Percentiles rank a stretch among this genome's conserved stretches.
Conservation (phyloP, 2,797 vertebrate genomes). For the Anguilla obscura region DNA sequence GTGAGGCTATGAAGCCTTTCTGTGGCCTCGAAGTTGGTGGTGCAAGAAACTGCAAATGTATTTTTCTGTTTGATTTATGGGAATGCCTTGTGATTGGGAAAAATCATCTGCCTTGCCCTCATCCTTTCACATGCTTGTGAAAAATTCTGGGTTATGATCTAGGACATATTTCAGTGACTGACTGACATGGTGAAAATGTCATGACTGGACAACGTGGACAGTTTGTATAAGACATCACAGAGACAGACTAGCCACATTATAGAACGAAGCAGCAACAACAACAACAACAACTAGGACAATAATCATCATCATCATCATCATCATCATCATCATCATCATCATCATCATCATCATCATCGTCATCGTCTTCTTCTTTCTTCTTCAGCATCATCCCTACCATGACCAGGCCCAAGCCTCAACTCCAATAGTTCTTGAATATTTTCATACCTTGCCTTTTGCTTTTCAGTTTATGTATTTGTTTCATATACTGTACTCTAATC, state of each 20-base stretch:
- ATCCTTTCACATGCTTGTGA: slow-evolving; percentile 42
- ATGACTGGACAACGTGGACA: background rate
- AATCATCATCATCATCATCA: too few relatives aligned
- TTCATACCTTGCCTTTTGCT: background rate
- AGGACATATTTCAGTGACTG: slow-evolving; percentile 33
- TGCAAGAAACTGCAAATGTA: background rate
- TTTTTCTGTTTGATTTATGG: slow-evolving; percentile 36
- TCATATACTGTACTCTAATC: background rate
- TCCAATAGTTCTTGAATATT: background rate
- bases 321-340: too few relatives aligned
- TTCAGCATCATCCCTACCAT: background rate
- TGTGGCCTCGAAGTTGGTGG: background rate
- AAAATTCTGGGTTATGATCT: slow-evolving; percentile 35
- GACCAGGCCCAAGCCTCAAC: background rate
- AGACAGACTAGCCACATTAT: background rate
- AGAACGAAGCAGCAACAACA: background rate
- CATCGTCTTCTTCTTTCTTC: background rate
- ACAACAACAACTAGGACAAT: background rate
- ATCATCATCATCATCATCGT: too few relatives aligned
- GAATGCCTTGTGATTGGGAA: slow-evolving; percentile 40
- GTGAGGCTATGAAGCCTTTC: background rate
- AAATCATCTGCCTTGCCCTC: slow-evolving; percentile 20
- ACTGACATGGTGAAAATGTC: slow-evolving; percentile 6
- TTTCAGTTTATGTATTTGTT: background rate
- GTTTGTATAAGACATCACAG: background rate